Evolutionary conservation across 2,113 vertebrate species (phyloP).

Genomic region (Calyptommatus sinebrachiatus): DNA sequence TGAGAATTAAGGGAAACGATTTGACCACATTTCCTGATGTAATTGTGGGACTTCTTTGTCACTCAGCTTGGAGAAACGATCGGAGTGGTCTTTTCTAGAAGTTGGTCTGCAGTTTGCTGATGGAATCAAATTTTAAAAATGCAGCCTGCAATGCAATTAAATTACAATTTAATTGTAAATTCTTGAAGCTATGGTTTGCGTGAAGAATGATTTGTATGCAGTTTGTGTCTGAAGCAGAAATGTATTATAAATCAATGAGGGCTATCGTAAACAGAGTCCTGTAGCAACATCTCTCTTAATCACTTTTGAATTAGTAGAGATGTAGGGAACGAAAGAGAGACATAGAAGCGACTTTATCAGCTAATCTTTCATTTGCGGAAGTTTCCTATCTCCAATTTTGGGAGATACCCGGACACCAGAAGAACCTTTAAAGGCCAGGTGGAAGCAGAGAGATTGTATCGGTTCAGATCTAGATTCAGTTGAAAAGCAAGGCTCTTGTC

Average conservation of each 20-base stretch:
- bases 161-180: neutral
- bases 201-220: neutral
- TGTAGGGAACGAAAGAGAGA: no score
- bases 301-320: neutral
- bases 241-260: neutral
- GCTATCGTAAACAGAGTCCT: neutral
- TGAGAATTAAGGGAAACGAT: no score
- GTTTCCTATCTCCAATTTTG: neutral
- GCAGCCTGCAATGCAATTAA: neutral
- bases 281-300: neutral
- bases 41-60: neutral
- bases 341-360: no score
- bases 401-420: neutral
- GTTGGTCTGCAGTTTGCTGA: neutral
- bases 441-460: no score
- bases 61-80: neutral
- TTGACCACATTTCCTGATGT: no score
- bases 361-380: no score
- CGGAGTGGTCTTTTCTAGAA: neutral
- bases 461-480: no score
- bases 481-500: no score
- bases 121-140: neutral
- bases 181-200: neutral
- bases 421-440: no score
- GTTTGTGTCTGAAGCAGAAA: neutral